Base-by-base conservation (phyloP, 2,888 invertebrate species). In the Scaptomyza caliginosa region DNA sequence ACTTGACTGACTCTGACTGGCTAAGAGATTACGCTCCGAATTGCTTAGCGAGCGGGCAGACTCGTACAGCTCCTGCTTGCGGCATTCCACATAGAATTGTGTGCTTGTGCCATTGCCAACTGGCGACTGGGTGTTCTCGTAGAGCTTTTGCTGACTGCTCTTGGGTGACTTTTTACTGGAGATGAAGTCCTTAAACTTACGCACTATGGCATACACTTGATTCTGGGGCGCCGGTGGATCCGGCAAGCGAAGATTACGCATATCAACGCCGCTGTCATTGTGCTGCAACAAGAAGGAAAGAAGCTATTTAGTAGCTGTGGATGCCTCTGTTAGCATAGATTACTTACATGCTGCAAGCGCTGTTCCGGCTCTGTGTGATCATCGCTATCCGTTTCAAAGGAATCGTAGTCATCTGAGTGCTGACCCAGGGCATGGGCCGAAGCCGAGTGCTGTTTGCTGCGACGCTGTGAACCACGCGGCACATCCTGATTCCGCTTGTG, bases 121-220 rank as follows among this genome's bases (percentile, higher is more conserved):
- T 19, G 79, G 16, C 5, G 32, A 5, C n/a, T 30, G 43, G 2
- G 69, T 80, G 56, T 88, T 90, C 66, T 91, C 91, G 68, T 91
- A 90, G 42, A 90, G 77, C 64, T 91, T 91, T 38, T 89, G 87
- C 43, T 90, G 87, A 54, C 89, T 83, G 50, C 84, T 73, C 64
- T 81, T 84, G 28, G 90, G 87, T 21, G 90, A 88, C 66, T 91
- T 91, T 46, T 90, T 90, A 64, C 57, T 89, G 1, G 93, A 93
- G 89, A 93, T 93, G 75, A 93, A 95, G 65, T 94, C 92, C 81
- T 94, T 93, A 69, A 95, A 92, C 81, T 94, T 94, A 62, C 93
- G 93, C 92, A 95, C 94, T 85, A 95, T 93, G 0, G 94, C 94
- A 90, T 95, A 94, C 40, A 93, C 93, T 38, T 94, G 94, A 59